Evolutionary conservation across 2,888 invertebrate species (phyloP).

Genomic region (Trypoxylon attenuatum): DNA sequence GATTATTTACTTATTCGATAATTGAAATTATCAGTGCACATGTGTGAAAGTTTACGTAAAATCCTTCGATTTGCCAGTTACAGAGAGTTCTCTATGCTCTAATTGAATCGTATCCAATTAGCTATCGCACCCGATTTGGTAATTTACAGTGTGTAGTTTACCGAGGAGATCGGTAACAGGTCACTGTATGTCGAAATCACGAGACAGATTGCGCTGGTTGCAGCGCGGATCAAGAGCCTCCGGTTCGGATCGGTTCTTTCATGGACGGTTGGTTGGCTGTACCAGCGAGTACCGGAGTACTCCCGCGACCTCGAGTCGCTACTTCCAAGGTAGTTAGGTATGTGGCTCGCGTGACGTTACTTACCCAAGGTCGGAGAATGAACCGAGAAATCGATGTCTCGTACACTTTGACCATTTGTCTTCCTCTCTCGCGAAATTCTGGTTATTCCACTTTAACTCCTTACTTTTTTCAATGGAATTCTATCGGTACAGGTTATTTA

Average conservation of each 20-base stretch:
- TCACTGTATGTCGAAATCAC: slow-evolving; percentile 1
- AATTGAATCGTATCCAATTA: neutral
- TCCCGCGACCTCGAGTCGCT: slow-evolving; percentile 59
- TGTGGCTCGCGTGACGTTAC: slow-evolving; percentile 67
- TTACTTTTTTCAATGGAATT: neutral
- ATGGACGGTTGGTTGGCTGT: slow-evolving; percentile 50
- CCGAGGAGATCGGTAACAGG: slow-evolving; percentile 9
- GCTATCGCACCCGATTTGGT: neutral
- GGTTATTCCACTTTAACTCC: no score
- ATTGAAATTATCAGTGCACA: no score
- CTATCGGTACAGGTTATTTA: no score
- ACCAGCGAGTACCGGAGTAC: slow-evolving; percentile 35
- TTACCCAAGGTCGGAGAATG: slow-evolving; percentile 70
- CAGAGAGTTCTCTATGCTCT: neutral
- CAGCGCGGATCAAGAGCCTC: slow-evolving; percentile 24
- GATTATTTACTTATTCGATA: no score
- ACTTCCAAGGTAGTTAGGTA: slow-evolving; percentile 62
- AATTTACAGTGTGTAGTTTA: slow-evolving; percentile 3
- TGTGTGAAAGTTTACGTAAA: no score
- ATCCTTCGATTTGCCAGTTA: neutral
- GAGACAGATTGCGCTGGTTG: slow-evolving; percentile 5
- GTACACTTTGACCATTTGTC: slow-evolving; percentile 8
- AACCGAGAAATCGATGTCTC: slow-evolving; percentile 52
- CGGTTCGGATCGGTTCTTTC: slow-evolving; percentile 29
- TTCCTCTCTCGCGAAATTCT: neutral